Base-by-base conservation (phyloP, 2,888 invertebrate genomes). In the Oscheius sp. region DNA sequence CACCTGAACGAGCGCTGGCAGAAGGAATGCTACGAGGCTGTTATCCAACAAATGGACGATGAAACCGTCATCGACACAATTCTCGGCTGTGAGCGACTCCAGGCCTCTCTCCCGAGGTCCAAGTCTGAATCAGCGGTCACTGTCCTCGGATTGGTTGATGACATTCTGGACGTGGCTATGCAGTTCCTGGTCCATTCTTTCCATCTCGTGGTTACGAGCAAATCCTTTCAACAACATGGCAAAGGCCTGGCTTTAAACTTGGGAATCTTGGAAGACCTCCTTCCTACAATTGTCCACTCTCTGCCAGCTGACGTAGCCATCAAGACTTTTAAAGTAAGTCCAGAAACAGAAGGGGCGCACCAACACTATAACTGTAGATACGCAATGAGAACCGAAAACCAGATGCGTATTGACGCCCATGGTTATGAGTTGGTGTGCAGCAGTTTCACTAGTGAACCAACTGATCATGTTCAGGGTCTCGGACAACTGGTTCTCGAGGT, bases 61-160 rank as follows among this genome's bases (percentile, higher is more conserved):
- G 94, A 95, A 83, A 94, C 93, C 84, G 93, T 96, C 37, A 91
- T 96, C 68, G 94, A 95, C 84, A 93, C 93, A 0, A 93, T 95
- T 76, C 92, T 94, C 88, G 94, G 94, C 76, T 95, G 95, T 89
- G 95, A 95, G 88, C 93, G 94, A 91, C 90, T 94, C 81, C 91
- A 93, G 83, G 75, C 82, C n/a, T 73, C 82, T 13, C 65, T 86
- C 37, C 82, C 86, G 0, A 75, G 86, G 11, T 78, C 82, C 33
- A 86, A 86, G 32, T 70, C 85, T 93, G 93, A 0, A 93, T 94
- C 78, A 92, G 94, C 89, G 93, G 94, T 95, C 89, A 94, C 94
- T 93, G 93, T 95, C 13, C 93, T 93, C 80, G 92, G 93, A 77
- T 91, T 95, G 89, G 94, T 94, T 37, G 92, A 93, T 2, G 94